Base-by-base conservation (phyloP, 2,888 invertebrate species). In the Volucella bombylans region DNA sequence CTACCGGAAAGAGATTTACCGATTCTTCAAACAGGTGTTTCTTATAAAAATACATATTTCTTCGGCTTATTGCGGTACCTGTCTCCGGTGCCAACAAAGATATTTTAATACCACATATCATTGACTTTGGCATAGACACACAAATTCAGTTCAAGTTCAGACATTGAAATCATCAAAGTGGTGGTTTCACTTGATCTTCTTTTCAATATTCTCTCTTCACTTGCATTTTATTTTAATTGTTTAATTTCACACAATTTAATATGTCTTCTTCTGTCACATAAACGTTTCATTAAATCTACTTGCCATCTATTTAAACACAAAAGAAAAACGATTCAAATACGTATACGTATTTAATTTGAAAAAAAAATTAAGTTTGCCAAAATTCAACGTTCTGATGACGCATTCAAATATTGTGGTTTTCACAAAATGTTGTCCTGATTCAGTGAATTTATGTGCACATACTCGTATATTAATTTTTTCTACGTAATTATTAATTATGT, bases 91-190 rank as follows among this genome's bases (percentile, higher is more conserved):
- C 74, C 65, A 67, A 65, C 43, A 74, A 23, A 74, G 18, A 74
- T 50, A 50, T 55, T 64, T 73, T 73, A 55, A 73, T 65, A 57
- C 74, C 49, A 50, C 50, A 47, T 67, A 59, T 43, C 65, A 47
- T 49, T 49, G 64, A 65, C 57, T 59, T 67, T 74, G 74, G 65
- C 74, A 74, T 38, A 57, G 57, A 59, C 47, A 65, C 74, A 57
- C 57, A 43, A 61, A 47, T 76, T 67, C 54, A 54, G 61, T 76
- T 76, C 67, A 76, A 76, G 76, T 76, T 76, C 76, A 68, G 61
- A 54, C 67, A 43, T 61, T 68, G n/a, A 49, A 39, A 45, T 18
- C 55, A 64, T 64, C 54, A 45, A 47, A 71, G 50, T 61, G 23
- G 23, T 74, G 8, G 45, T 65, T 65, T 9, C 18, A 69, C 69